Conservation (phyloP, 2,888 invertebrate genomes). For the Sussaba pulchella region DNA sequence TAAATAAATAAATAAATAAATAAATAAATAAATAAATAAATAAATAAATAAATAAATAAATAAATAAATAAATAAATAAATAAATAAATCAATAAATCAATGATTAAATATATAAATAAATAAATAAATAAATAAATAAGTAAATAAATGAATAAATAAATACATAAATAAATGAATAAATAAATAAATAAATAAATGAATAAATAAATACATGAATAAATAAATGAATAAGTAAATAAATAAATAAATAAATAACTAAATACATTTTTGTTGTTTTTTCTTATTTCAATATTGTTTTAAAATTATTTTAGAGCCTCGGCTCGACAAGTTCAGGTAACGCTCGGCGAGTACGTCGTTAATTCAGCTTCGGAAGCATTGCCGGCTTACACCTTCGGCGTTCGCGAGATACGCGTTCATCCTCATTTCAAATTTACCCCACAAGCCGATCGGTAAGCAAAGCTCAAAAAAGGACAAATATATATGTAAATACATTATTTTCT, state of each 20-base stretch:
- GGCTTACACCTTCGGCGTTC: conserved; percentile 96
- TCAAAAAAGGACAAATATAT: conserved; percentile 6
- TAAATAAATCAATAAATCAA: no score
- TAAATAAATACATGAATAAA: no score
- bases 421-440: conserved; percentile 97
- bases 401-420: conserved; percentile 95
- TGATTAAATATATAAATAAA: no score
- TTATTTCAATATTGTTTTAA: no score
- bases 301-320: conserved; percentile 90
- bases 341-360: conserved; percentile 97
- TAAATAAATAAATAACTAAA: neutral
- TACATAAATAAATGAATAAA: no score
- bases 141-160: no score
- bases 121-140: neutral
- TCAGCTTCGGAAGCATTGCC: conserved; percentile 96
- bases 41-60: no score
- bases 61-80: conserved; percentile 7
- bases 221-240: no score
- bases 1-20: conserved; percentile 5
- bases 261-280: no score
- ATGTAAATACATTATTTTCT: no score
- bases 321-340: conserved; percentile 95
- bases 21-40: no score
- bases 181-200: conserved; percentile 4
- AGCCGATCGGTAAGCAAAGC: conserved; percentile 87